Conservation (phyloP, 2,888 invertebrate species). For the Standfussiana lucernea region DNA sequence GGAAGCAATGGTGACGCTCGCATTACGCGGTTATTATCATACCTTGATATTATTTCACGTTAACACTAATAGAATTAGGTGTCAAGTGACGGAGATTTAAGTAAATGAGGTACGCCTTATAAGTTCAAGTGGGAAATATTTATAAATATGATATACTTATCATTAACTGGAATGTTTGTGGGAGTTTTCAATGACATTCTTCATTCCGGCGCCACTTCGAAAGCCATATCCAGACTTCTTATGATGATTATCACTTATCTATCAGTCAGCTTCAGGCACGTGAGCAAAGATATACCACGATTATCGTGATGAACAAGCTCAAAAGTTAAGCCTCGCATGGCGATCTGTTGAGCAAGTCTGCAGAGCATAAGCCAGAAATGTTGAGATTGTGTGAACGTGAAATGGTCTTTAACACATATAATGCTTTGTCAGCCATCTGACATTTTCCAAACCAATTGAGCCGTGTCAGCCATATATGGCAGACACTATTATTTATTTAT, state of each 20-base stretch:
- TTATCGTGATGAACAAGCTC: not conserved
- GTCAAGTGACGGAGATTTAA: constrained; percentile 19
- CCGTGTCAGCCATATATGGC: too few species aligned
- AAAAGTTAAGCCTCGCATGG: not conserved
- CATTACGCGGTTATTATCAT: constrained; percentile 16
- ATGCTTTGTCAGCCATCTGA: too few species aligned
- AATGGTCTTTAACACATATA: constrained; percentile 5
- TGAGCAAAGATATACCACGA: not conserved
- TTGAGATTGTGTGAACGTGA: not conserved
- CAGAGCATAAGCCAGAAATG: not conserved
- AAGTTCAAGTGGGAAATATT: constrained; percentile 36
- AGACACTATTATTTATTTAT: too few species aligned
- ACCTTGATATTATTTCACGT: constrained; percentile 49
- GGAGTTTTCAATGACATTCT: not conserved
- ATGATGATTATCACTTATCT: not conserved
- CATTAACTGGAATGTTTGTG: not conserved
- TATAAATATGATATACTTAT: not conserved
- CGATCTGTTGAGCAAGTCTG: not conserved
- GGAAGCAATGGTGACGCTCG: constrained; percentile 38
- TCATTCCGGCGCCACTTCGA: not conserved
- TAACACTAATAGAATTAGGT: constrained; percentile 38
- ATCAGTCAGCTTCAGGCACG: not conserved
- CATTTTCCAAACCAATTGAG: too few species aligned
- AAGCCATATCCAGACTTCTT: not conserved
- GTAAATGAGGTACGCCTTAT: constrained; percentile 21